A percentile compares a stretch with the other conserved stretches of the same genome.
phyloP scores from a whole-genome alignment of 2,113 vertebrate genomes.

The Mus spicilegus region DNA sequence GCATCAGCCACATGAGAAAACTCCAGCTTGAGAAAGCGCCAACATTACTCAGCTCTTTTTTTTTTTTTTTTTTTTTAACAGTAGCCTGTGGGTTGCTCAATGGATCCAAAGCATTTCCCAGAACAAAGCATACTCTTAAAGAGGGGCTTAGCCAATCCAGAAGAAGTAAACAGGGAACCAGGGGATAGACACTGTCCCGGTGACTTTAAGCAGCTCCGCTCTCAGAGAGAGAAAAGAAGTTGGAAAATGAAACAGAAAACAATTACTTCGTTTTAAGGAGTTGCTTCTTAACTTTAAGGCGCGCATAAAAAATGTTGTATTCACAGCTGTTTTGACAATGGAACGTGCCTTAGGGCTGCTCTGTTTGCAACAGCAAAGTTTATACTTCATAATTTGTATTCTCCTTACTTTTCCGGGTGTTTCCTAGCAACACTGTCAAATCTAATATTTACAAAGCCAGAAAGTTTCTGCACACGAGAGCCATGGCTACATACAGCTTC shows the following conservation, averaged over 20 bases:
- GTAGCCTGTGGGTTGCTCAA: constrained; percentile 84
- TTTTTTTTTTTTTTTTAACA: constrained; percentile 54
- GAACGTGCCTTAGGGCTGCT: neutral
- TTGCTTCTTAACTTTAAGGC: constrained; percentile 40
- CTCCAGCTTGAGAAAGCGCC: constrained; percentile 81
- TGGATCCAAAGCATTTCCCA: constrained; percentile 76
- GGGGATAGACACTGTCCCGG: constrained; percentile 71
- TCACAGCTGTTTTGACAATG: neutral
- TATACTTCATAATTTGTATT: constrained; percentile 29
- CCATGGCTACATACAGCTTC: neutral
- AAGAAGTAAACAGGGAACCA: constrained; percentile 50
- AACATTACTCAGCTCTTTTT: constrained; percentile 88
- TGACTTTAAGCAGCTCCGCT: constrained; percentile 69
- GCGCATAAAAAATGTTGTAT: neutral
- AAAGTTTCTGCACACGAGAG: neutral
- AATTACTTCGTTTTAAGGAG: constrained; percentile 44
- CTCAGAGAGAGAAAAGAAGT: constrained; percentile 59
- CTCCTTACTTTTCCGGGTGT: neutral
- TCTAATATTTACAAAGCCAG: constrained; percentile 37
- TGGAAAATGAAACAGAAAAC: constrained; percentile 82
- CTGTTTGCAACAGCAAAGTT: constrained; percentile 35
- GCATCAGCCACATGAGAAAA: constrained; percentile 89
- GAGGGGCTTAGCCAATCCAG: constrained; percentile 75
- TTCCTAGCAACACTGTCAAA: constrained; percentile 75
- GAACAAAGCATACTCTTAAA: constrained; percentile 84